Conservation (phyloP, 1,140 invertebrate species). For the Apis cerana region DNA sequence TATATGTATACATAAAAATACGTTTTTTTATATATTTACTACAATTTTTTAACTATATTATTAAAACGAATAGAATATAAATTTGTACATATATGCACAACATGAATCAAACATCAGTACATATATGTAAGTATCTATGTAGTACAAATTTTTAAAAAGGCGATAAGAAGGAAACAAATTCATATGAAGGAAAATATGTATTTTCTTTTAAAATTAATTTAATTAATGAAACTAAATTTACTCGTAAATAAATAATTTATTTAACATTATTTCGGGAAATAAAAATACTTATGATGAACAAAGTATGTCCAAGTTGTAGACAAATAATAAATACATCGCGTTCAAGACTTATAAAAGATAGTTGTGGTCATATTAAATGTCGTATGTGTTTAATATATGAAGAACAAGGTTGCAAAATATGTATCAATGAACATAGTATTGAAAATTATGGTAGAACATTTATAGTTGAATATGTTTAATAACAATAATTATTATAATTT, state of each 20-base stretch:
- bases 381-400: slow-evolving; percentile 77
- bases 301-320: slow-evolving; percentile 75
- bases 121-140: neutral
- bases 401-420: slow-evolving; percentile 75
- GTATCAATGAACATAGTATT: slow-evolving; percentile 54
- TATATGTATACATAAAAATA: neutral
- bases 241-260: neutral
- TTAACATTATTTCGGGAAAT: neutral
- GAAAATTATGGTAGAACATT: slow-evolving; percentile 60
- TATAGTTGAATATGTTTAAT: neutral
- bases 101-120: neutral
- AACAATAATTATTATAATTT: neutral
- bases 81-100: neutral
- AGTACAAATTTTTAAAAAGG: neutral
- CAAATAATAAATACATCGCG: slow-evolving; percentile 70
- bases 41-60: neutral
- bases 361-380: slow-evolving; percentile 77
- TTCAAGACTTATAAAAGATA: slow-evolving; percentile 74
- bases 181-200: neutral
- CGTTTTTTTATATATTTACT: neutral
- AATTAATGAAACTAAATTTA: neutral
- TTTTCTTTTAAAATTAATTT: slow-evolving; percentile 5
- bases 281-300: slow-evolving; percentile 56
- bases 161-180: neutral
- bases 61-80: neutral